Evolutionary conservation across 1,140 invertebrate genomes (phyloP).

Genomic region (Steinernema khuongi): DNA sequence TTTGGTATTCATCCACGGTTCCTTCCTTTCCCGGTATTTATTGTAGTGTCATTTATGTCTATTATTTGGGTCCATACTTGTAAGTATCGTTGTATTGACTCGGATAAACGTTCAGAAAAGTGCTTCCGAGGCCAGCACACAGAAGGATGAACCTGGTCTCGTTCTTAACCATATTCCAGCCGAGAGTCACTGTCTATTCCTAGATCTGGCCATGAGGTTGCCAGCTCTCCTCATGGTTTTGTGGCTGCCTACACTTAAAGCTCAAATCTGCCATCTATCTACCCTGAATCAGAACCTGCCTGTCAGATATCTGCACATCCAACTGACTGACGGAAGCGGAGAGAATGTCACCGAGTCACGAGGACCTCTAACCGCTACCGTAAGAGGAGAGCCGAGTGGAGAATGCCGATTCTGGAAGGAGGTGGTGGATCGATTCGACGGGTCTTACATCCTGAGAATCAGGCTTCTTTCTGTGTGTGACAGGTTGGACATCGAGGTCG

Average conservation of each 20-base stretch:
- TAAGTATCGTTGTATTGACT: too few relatives aligned
- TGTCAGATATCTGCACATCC: conserved; percentile 29
- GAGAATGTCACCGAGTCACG: conserved; percentile 54
- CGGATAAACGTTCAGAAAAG: too few relatives aligned
- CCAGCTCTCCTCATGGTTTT: too few relatives aligned
- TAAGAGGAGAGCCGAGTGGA: conserved; percentile 32
- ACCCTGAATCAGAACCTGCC: conserved; percentile 14
- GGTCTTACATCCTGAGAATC: conserved; percentile 72
- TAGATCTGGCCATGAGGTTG: too few relatives aligned
- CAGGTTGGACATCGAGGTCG: background rate
- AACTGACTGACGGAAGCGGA: conserved; percentile 12
- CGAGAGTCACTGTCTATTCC: too few relatives aligned
- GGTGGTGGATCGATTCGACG: conserved; percentile 76
- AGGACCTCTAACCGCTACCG: conserved; percentile 51
- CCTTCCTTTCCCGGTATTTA: too few relatives aligned
- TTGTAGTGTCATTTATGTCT: too few relatives aligned
- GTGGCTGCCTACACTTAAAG: background rate
- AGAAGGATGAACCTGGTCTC: too few relatives aligned
- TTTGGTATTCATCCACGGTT: too few relatives aligned
- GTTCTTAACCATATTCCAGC: too few relatives aligned
- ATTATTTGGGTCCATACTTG: too few relatives aligned
- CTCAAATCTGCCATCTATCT: background rate
- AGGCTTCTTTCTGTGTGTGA: background rate
- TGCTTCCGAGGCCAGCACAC: too few relatives aligned
- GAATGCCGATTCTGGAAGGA: conserved; percentile 62